A percentile compares a stretch with the other conserved stretches of the same genome.
phyloP scores from a whole-genome alignment of 2,113 vertebrate species.

The Spheniscus mendiculus region DNA sequence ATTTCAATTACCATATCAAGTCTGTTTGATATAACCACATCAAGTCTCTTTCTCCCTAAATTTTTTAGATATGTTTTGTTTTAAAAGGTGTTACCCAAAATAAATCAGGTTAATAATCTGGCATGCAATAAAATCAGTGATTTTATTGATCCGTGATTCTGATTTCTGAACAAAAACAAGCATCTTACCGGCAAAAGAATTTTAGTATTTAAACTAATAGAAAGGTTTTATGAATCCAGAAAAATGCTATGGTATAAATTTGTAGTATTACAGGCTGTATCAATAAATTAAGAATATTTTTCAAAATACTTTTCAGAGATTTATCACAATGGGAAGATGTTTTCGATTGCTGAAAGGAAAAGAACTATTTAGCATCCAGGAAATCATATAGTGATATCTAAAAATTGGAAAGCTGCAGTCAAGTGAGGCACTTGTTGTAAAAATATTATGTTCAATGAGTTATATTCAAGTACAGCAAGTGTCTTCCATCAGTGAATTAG shows the following conservation, averaged over 20 bases:
- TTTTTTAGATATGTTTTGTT: neutral
- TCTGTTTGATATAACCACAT: neutral
- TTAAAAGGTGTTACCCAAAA: neutral
- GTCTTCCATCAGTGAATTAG: neutral
- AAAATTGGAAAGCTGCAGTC: neutral
- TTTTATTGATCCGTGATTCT: too few species aligned
- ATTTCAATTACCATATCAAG: neutral
- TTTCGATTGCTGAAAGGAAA: neutral
- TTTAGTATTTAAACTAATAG: neutral
- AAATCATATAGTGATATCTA: neutral
- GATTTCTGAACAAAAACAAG: neutral
- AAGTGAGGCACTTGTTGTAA: neutral
- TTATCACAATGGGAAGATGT: neutral
- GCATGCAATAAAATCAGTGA: neutral
- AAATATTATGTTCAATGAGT: neutral
- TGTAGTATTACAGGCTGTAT: neutral
- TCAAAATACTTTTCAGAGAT: neutral
- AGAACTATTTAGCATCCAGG: neutral
- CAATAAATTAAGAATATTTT: neutral
- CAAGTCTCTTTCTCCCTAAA: neutral
- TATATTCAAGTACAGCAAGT: neutral
- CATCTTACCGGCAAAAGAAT: neutral
- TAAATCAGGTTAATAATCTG: neutral
- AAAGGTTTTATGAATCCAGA: neutral
- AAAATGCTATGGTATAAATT: neutral